A percentile compares a stretch with the other conserved stretches of the same genome.
Evolutionary conservation across 2,797 vertebrate species (phyloP).

Genomic region (Brotula barbata): DNA sequence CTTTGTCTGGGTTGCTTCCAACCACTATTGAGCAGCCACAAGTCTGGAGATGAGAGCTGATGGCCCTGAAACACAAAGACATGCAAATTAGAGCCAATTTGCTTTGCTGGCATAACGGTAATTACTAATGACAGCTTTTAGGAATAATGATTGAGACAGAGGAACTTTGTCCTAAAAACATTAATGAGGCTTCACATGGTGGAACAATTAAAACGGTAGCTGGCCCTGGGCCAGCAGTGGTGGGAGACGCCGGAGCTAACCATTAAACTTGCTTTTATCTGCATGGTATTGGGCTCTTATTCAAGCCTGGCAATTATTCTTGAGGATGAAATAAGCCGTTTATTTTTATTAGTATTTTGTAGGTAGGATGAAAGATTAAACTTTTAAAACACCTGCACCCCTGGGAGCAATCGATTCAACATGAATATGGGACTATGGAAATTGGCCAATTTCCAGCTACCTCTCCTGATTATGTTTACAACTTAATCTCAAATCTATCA

Average conservation of each 20-base stretch:
- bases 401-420: background rate
- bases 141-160: conserved; percentile 13
- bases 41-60: conserved; percentile 97
- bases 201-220: background rate
- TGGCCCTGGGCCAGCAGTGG: background rate
- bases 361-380: too few species aligned
- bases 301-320: background rate
- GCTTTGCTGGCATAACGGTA: conserved; percentile 3
- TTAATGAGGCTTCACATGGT: background rate
- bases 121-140: conserved; percentile 28
- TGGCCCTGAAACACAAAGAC: conserved; percentile 80
- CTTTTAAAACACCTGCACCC: background rate
- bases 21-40: conserved; percentile 97
- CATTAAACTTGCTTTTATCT: background rate
- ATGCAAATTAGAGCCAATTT: conserved; percentile 38
- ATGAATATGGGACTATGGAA: background rate
- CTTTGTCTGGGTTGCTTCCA: conserved; percentile 96
- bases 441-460: too few species aligned
- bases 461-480: background rate
- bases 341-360: too few species aligned
- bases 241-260: background rate
- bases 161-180: conserved; percentile 2
- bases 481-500: background rate
- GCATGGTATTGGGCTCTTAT: background rate
- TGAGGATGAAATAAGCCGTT: background rate